Conservation (phyloP, 2,113 vertebrate species). For the Panurus biarmicus region DNA sequence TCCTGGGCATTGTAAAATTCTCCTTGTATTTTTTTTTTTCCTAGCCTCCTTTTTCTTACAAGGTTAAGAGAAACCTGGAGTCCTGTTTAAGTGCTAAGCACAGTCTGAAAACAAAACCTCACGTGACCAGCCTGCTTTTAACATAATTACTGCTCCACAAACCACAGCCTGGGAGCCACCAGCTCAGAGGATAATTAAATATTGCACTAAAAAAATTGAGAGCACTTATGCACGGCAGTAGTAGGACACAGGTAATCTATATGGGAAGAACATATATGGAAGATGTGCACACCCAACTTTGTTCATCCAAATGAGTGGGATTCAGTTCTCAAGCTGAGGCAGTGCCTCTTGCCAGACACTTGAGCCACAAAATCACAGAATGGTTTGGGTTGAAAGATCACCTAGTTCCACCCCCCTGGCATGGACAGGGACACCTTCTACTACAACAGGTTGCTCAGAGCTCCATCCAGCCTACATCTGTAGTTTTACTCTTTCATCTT, state of each 20-base stretch:
- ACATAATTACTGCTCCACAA: not conserved
- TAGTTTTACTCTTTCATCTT: not conserved
- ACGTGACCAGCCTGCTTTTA: not conserved
- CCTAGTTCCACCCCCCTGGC: not conserved
- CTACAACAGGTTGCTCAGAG: not conserved
- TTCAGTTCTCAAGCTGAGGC: not conserved
- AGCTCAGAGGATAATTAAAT: not conserved
- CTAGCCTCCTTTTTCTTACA: not conserved
- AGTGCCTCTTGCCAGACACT: not conserved
- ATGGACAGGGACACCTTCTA: not conserved
- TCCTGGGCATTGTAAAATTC: not conserved
- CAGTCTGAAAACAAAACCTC: not conserved
- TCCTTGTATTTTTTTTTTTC: not conserved
- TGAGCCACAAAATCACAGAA: not conserved
- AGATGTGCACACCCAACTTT: not conserved
- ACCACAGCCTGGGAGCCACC: not conserved
- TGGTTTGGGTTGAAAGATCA: not conserved
- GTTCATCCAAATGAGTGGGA: not conserved
- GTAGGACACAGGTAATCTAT: not conserved
- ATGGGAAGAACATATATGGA: not conserved
- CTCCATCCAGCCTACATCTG: not conserved
- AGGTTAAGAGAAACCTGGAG: not conserved
- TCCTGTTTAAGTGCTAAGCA: not conserved
- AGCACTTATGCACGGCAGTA: not conserved
- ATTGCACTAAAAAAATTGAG: not conserved